These are phyloP conservation scores for Atractosteus spatula DNA, from an alignment of 2,113 vertebrate genomes.

Conservation along the genomic window DNA sequence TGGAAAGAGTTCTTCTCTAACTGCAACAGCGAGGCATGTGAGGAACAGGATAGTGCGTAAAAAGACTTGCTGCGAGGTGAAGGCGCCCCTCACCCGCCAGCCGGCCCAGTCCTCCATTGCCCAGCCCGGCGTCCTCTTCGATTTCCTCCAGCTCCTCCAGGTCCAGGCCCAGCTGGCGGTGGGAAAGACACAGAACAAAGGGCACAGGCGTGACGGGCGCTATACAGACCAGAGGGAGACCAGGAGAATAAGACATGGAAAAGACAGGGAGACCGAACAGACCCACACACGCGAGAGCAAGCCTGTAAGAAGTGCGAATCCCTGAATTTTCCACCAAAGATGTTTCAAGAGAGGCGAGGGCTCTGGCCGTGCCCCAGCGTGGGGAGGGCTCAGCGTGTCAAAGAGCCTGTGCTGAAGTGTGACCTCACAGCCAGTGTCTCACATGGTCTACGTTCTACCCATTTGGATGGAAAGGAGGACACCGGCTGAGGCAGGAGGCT, in stretches of 20 bases:
- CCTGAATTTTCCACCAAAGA: neutral
- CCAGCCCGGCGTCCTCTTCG: slow-evolving; percentile 84
- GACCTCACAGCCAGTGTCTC: too few relatives aligned
- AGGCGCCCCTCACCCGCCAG: slow-evolving; percentile 70
- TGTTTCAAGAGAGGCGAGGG: too few relatives aligned
- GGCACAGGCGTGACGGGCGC: too few relatives aligned
- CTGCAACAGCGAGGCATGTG: neutral
- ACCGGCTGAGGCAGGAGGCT: too few relatives aligned
- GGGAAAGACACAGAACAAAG: slow-evolving; percentile 15
- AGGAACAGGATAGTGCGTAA: neutral
- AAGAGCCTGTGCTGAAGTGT: too few relatives aligned
- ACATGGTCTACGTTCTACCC: too few relatives aligned
- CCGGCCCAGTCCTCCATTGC: slow-evolving; percentile 81
- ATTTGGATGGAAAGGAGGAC: too few relatives aligned
- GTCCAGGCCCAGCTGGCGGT: slow-evolving; percentile 75
- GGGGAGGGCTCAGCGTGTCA: too few relatives aligned
- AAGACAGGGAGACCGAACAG: neutral
- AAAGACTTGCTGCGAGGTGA: neutral
- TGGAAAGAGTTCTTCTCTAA: neutral
- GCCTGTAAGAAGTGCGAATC: neutral
- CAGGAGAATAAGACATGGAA: neutral
- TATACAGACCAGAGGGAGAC: too few relatives aligned
- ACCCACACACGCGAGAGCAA: neutral
- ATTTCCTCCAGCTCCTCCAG: slow-evolving; percentile 85
- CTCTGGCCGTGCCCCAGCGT: too few relatives aligned